Evolutionary conservation across 2,113 vertebrate genomes (phyloP).

Genomic region (Mormyrus lacerda): DNA sequence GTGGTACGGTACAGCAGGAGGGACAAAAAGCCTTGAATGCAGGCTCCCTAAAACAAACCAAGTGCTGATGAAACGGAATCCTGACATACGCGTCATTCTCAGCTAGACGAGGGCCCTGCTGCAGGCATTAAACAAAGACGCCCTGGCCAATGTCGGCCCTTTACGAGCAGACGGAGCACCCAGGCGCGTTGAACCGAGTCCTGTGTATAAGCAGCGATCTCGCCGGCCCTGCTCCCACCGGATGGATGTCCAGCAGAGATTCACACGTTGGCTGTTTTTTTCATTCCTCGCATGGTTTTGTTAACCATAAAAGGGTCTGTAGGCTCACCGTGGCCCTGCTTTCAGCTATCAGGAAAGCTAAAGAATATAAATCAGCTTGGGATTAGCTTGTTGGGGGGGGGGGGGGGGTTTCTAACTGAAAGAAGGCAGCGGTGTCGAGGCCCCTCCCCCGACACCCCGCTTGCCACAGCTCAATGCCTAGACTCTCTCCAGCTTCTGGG

Average conservation of each 20-base stretch:
- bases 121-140: background rate
- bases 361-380: background rate
- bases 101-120: background rate
- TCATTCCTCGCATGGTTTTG: background rate
- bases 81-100: background rate
- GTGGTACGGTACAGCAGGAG: background rate
- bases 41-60: background rate
- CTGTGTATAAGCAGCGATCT: background rate
- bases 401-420: background rate
- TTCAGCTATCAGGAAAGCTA: background rate
- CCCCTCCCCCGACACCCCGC: background rate
- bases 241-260: background rate
- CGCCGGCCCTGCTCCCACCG: background rate
- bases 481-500: background rate
- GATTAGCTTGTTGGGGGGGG: background rate
- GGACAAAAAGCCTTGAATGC: background rate
- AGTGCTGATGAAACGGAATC: background rate
- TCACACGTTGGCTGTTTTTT: background rate
- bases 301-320: conserved; percentile 5
- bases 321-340: background rate
- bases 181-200: background rate
- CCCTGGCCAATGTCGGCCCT: background rate
- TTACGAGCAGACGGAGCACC: background rate
- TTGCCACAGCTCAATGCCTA: background rate
- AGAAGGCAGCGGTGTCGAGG: background rate